Evolutionary conservation across 2,113 vertebrate genomes (phyloP).

Genomic region (Equus quagga): DNA sequence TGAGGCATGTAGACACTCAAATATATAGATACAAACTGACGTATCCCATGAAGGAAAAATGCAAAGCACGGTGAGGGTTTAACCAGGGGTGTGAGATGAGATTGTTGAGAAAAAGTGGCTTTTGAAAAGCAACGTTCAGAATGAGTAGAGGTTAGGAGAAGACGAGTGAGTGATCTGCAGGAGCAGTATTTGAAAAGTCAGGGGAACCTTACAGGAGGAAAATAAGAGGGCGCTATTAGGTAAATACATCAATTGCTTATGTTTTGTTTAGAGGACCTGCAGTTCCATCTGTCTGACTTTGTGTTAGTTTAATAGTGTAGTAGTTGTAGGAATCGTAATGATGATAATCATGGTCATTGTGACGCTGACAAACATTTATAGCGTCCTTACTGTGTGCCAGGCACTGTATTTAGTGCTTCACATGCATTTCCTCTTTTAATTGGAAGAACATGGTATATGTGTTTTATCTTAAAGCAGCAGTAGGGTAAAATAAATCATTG

Average conservation of each 20-base stretch:
- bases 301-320: background rate
- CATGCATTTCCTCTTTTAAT: background rate
- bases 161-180: rapidly evolving
- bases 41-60: background rate
- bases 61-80: background rate
- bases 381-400: background rate
- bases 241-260: rapidly evolving
- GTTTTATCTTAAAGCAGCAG: background rate
- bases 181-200: background rate
- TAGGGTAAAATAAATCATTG: background rate
- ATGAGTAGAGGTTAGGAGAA: background rate
- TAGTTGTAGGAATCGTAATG: background rate
- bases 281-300: background rate
- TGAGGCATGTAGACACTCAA: background rate
- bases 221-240: rapidly evolving
- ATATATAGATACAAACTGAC: background rate
- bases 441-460: background rate
- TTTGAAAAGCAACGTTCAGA: background rate
- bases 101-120: background rate
- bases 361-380: background rate
- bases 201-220: background rate
- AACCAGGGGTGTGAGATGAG: background rate
- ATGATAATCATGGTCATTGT: background rate
- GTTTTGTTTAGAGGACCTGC: background rate
- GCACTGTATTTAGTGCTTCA: background rate